Conservation (phyloP, 2,888 invertebrate species). For the Dysmachus trigonus region DNA sequence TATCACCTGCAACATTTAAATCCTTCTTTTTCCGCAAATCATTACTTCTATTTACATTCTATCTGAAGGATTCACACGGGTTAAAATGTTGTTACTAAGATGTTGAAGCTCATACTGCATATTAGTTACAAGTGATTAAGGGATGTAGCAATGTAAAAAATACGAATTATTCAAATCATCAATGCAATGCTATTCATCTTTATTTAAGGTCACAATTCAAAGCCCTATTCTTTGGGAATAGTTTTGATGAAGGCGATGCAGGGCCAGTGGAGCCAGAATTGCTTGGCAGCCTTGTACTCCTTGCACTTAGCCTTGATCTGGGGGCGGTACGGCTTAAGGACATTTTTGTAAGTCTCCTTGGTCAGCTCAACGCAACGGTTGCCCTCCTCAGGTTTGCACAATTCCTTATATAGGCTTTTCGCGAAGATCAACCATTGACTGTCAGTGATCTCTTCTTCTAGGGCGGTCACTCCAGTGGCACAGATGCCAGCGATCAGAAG, state of each 20-base stretch:
- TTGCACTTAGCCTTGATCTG: constrained; percentile 20
- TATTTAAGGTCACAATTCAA: neutral
- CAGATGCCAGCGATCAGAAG: neutral
- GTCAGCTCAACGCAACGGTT: constrained; percentile 17
- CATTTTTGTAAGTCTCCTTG: constrained; percentile 19
- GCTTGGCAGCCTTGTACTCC: neutral
- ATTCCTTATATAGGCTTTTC: neutral
- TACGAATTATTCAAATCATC: neutral
- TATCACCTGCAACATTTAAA: no score
- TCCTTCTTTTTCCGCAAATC: no score
- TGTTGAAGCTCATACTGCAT: no score
- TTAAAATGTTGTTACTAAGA: no score
- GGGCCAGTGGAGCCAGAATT: constrained; percentile 26
- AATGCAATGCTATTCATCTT: neutral
- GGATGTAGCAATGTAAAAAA: no score
- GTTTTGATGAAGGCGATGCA: constrained; percentile 17
- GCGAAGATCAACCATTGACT: neutral
- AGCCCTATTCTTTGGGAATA: neutral
- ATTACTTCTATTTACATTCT: no score
- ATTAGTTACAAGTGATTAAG: no score
- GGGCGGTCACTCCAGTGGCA: neutral
- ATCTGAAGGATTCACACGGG: no score
- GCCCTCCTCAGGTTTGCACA: neutral
- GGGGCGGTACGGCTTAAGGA: neutral
- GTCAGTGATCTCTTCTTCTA: neutral